Conservation (phyloP, 2,113 vertebrate genomes). For the Suncus etruscus region DNA sequence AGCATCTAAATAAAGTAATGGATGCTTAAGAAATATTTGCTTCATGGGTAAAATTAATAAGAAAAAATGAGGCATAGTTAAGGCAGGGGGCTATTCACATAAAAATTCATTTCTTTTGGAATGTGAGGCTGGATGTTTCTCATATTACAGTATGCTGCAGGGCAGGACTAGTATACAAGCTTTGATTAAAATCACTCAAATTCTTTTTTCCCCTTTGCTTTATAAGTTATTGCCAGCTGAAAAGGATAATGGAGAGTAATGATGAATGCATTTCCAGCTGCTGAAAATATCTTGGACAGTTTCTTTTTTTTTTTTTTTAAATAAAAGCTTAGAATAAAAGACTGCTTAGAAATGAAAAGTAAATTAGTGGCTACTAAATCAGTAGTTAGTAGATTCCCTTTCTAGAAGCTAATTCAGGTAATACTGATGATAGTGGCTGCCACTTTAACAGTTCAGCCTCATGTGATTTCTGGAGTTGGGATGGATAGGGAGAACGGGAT, state of each 20-base stretch:
- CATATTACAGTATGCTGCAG: constrained; percentile 72
- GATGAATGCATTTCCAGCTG: constrained; percentile 74
- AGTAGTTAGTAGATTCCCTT: constrained; percentile 30
- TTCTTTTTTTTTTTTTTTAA: constrained; percentile 51
- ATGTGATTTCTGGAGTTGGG: constrained; percentile 26
- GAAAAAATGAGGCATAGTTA: constrained; percentile 45
- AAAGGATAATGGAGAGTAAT: constrained; percentile 16
- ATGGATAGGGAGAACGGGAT: background rate
- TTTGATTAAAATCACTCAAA: constrained; percentile 61
- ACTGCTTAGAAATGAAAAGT: constrained; percentile 51
- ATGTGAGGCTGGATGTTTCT: constrained; percentile 75
- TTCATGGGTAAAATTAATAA: background rate
- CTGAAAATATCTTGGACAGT: constrained; percentile 42
- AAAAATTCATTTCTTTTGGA: constrained; percentile 76
- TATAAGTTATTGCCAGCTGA: constrained; percentile 55
- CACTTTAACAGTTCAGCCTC: constrained; percentile 37
- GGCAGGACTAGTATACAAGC: constrained; percentile 73
- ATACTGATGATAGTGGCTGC: background rate
- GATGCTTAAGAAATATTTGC: constrained; percentile 54
- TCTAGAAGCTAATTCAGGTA: background rate
- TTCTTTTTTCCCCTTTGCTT: constrained; percentile 55
- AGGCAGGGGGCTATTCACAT: constrained; percentile 50
- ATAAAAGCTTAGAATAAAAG: constrained; percentile 48
- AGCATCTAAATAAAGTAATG: background rate
- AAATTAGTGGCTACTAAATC: constrained; percentile 51